phyloP scores from a whole-genome alignment of 2,113 vertebrate genomes.

The Steatornis caripensis region DNA sequence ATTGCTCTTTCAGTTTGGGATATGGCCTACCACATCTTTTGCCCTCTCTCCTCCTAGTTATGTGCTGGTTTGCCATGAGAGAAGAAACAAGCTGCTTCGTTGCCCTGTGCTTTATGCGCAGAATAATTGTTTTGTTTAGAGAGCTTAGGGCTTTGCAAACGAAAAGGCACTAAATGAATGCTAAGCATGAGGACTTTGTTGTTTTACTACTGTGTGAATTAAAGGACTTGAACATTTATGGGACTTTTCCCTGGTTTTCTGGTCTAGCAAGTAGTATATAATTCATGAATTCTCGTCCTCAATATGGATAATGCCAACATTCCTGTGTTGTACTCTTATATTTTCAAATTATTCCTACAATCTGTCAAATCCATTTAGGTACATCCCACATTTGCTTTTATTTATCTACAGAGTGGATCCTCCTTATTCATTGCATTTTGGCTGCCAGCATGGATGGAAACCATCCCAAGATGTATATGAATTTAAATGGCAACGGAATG shows the following conservation, averaged over 20 bases:
- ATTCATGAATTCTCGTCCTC: conserved; percentile 2
- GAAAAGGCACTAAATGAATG: neutral
- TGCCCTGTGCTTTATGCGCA: neutral
- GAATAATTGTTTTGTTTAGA: neutral
- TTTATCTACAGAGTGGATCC: conserved; percentile 41
- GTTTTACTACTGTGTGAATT: neutral
- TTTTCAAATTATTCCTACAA: conserved; percentile 31
- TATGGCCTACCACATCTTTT: neutral
- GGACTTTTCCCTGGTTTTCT: neutral
- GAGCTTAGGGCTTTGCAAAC: neutral
- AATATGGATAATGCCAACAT: neutral
- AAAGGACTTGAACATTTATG: neutral
- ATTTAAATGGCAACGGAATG: conserved; percentile 61
- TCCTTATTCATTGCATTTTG: conserved; percentile 49
- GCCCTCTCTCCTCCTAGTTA: neutral
- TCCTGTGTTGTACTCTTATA: neutral
- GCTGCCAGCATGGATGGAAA: conserved; percentile 61
- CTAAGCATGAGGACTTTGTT: neutral
- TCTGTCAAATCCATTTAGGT: conserved; percentile 42
- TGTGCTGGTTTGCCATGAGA: neutral
- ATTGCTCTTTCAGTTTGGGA: neutral
- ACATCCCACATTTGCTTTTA: conserved; percentile 54
- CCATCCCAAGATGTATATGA: conserved; percentile 40
- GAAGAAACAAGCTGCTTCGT: neutral
- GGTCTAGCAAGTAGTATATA: neutral